Evolutionary conservation across 2,113 vertebrate species (phyloP).

Genomic region (Odontesthes bonariensis): DNA sequence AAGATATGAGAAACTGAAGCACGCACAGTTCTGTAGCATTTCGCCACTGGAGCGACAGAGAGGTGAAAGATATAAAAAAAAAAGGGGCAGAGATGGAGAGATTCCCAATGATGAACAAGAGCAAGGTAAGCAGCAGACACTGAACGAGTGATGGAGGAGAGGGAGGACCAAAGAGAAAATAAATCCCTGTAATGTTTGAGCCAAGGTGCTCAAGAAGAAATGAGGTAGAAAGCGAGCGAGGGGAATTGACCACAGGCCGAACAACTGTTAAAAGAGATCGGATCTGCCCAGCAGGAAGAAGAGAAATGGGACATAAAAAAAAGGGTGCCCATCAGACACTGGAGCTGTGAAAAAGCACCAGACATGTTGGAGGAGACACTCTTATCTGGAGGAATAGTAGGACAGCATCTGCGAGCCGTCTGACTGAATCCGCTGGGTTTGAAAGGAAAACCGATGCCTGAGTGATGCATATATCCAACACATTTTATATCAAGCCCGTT

Average conservation of each 20-base stretch:
- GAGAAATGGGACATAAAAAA: conserved; percentile 30
- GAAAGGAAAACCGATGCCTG: conserved; percentile 20
- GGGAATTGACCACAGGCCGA: conserved; percentile 30
- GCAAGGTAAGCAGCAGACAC: conserved; percentile 5
- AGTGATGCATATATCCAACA: neutral
- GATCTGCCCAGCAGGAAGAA: conserved; percentile 23
- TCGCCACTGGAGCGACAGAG: neutral
- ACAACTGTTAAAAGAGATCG: conserved; percentile 24
- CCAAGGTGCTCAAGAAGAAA: conserved; percentile 39
- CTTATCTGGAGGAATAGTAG: conserved; percentile 49
- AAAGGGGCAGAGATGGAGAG: neutral
- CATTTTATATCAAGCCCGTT: neutral
- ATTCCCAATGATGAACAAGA: neutral
- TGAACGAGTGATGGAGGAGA: neutral
- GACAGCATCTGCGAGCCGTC: conserved; percentile 55
- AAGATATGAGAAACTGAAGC: neutral
- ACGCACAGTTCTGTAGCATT: conserved; percentile 5
- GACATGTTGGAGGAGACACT: conserved; percentile 37
- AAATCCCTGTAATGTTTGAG: conserved; percentile 19
- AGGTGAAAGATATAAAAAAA: too few relatives aligned
- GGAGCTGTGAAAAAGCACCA: conserved; percentile 5
- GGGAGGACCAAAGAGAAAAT: neutral
- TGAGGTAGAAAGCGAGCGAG: conserved; percentile 21
- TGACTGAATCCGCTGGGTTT: conserved; percentile 11
- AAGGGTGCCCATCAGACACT: conserved; percentile 12